Percentiles rank a stretch among this genome's conserved stretches.
Conservation (phyloP, 1,140 invertebrate genomes). For the Medauroidea extradentata region DNA sequence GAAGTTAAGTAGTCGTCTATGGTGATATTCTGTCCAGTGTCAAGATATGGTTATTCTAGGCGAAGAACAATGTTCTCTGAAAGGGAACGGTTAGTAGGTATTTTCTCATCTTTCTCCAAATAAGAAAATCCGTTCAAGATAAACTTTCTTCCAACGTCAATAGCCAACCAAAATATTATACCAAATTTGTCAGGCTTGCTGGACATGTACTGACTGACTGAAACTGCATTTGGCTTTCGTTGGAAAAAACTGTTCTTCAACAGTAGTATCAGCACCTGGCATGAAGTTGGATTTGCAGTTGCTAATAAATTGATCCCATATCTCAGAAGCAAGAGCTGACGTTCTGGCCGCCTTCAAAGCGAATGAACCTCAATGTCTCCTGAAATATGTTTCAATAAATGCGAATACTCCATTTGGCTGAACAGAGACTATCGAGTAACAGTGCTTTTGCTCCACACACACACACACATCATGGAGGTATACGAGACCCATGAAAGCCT, state of each 20-base stretch:
- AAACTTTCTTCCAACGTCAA: slow-evolving; percentile 33
- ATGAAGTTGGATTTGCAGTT: slow-evolving; percentile 37
- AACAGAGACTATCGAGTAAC: not conserved
- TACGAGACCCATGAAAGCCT: too few species aligned
- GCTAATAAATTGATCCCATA: slow-evolving; percentile 37
- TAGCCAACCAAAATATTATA: slow-evolving; percentile 37
- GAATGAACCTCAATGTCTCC: slow-evolving; percentile 35
- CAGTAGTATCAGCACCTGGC: slow-evolving; percentile 27
- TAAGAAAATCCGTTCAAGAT: too few species aligned
- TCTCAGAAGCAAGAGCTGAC: slow-evolving; percentile 37
- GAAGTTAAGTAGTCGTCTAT: too few species aligned
- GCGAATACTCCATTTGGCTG: not conserved
- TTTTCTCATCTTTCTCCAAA: too few species aligned
- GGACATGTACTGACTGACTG: slow-evolving; percentile 38
- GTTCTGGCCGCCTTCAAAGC: slow-evolving; percentile 27
- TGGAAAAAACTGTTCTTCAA: slow-evolving; percentile 21
- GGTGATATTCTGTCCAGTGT: too few species aligned
- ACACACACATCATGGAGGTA: too few species aligned
- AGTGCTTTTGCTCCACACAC: not conserved
- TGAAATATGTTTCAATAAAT: too few species aligned
- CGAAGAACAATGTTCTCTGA: too few species aligned
- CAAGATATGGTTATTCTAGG: too few species aligned
- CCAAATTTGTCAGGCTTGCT: slow-evolving; percentile 41
- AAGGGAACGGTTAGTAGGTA: too few species aligned
- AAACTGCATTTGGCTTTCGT: slow-evolving; percentile 24